These are phyloP conservation scores for Capromys pilorides DNA, from an alignment of 2,797 vertebrate species.

Conservation along the genomic window DNA sequence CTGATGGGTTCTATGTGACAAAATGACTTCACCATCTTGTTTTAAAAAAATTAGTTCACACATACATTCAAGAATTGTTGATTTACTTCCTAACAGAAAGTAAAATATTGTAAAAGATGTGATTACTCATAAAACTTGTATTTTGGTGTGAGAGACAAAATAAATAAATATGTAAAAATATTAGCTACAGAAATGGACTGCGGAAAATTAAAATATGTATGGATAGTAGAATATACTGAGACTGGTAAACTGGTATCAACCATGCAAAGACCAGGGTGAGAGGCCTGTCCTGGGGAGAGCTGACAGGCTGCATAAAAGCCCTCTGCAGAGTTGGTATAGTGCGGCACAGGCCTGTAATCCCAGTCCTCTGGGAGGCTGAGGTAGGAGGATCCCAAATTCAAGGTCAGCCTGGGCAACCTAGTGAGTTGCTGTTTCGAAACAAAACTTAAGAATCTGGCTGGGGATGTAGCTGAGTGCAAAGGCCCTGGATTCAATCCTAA, in stretches of 20 bases:
- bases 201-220: not conserved
- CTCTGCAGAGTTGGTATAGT: not conserved
- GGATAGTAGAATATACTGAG: not conserved
- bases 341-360: not conserved
- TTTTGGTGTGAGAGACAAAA: not conserved
- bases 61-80: not conserved
- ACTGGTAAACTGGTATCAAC: too few relatives aligned
- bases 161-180: not conserved
- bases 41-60: conserved; percentile 18
- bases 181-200: not conserved
- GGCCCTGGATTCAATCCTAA: not conserved
- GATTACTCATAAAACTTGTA: not conserved
- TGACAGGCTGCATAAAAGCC: not conserved
- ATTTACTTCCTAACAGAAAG: conserved; percentile 5
- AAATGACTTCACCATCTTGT: conserved; percentile 15
- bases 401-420: not conserved
- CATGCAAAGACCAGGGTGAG: not conserved
- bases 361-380: not conserved
- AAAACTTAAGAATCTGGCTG: not conserved
- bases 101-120: not conserved
- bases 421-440: not conserved
- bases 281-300: not conserved
- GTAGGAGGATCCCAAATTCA: not conserved
- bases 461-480: not conserved
- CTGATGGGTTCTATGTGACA: conserved; percentile 22